phyloP scores from a whole-genome alignment of 2,888 invertebrate genomes.

The Notodromas monacha region DNA sequence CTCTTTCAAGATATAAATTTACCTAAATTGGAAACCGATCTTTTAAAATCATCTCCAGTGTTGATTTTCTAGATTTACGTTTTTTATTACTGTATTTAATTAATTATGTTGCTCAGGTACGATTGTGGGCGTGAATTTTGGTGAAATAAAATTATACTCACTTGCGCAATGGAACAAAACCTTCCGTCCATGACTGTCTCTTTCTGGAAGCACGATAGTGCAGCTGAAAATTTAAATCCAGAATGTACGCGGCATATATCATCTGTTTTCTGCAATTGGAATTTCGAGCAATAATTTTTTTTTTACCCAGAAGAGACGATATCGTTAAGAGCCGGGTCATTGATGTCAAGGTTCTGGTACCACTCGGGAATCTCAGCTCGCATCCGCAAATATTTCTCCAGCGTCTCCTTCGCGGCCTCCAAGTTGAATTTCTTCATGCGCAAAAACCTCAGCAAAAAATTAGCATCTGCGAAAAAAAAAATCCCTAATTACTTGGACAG shows the following conservation, averaged over 20 bases:
- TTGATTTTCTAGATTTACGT: no score
- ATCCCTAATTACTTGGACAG: no score
- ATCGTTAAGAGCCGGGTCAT: neutral
- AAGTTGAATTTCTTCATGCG: conserved; percentile 1
- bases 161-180: neutral
- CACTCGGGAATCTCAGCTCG: neutral
- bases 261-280: no score
- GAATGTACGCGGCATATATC: no score
- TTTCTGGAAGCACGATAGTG: neutral
- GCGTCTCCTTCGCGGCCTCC: neutral
- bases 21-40: no score
- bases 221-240: conserved; percentile 1
- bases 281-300: neutral
- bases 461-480: no score
- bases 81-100: no score
- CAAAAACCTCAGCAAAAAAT: neutral
- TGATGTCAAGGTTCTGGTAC: neutral
- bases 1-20: no score
- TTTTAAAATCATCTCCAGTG: no score
- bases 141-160: no score
- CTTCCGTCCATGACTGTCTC: neutral
- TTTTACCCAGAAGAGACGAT: neutral
- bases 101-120: no score
- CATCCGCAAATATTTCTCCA: conserved; percentile 4
- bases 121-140: no score